A percentile compares a stretch with the other conserved stretches of the same genome.
Conservation (phyloP, 2,888 invertebrate genomes). For the Pseudoips prasinana region DNA sequence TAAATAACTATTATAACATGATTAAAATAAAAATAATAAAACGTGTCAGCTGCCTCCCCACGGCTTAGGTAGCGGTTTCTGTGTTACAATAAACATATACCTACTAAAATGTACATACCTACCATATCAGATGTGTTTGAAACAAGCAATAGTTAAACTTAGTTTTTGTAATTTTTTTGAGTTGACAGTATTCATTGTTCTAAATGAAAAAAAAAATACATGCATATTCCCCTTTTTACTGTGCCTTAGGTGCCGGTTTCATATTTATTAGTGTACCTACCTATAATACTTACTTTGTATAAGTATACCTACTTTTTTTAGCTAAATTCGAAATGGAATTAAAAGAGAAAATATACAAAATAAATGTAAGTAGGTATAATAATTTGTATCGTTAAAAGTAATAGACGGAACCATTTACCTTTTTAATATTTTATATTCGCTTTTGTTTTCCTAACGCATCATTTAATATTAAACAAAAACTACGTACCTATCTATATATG, state of each 20-base stretch:
- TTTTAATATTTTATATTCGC: constrained; percentile 12
- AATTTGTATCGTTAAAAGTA: constrained; percentile 9
- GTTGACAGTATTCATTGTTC: constrained; percentile 1
- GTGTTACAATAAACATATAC: constrained; percentile 1
- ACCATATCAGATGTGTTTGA: constrained; percentile 1
- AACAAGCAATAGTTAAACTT: constrained; percentile 1
- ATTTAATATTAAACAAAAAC: constrained; percentile 13
- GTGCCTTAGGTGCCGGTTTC: constrained; percentile 2
- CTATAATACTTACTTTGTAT: constrained; percentile 12
- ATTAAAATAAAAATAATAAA: constrained; percentile 6
- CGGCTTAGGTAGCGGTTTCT: constrained; percentile 10
- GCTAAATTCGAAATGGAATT: constrained; percentile 11
- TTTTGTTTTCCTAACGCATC: constrained; percentile 11
- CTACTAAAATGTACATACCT: constrained; percentile 1
- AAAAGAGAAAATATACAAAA: constrained; percentile 9
- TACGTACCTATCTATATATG: constrained; percentile 7
- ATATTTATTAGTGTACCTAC: constrained; percentile 4
- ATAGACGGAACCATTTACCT: constrained; percentile 9
- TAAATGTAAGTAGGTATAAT: constrained; percentile 10
- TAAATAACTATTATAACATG: constrained; percentile 11
- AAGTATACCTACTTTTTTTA: constrained; percentile 9
- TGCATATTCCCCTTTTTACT: constrained; percentile 1
- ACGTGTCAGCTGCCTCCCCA: constrained; percentile 1
- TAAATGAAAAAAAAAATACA: constrained; percentile 1
- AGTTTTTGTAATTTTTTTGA: constrained; percentile 1